Conservation (phyloP, 2,113 vertebrate species). For the Tautogolabrus adspersus region DNA sequence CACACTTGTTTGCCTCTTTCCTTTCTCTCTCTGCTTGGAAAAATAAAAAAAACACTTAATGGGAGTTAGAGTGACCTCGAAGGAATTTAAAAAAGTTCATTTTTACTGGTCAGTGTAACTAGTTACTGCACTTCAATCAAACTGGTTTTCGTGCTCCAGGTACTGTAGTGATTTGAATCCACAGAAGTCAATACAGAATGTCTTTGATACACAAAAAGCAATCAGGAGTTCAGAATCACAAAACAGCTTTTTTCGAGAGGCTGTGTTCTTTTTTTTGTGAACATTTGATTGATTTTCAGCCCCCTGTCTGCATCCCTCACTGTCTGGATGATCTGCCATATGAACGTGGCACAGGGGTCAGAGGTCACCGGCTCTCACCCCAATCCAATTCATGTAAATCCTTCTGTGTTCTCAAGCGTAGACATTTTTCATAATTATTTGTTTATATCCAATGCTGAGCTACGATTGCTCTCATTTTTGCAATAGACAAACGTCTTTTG, state of each 20-base stretch:
- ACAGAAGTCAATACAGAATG: slow-evolving; percentile 33
- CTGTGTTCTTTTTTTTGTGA: background rate
- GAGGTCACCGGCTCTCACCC: slow-evolving; percentile 57
- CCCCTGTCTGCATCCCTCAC: slow-evolving; percentile 11
- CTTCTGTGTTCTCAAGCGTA: slow-evolving; percentile 54
- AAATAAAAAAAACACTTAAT: background rate
- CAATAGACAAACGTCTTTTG: slow-evolving; percentile 60
- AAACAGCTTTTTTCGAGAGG: slow-evolving; percentile 11
- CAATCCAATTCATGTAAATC: slow-evolving; percentile 70
- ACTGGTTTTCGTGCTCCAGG: slow-evolving; percentile 7
- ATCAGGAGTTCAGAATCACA: slow-evolving; percentile 21
- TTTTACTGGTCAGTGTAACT: slow-evolving; percentile 44
- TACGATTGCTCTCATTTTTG: slow-evolving; percentile 53
- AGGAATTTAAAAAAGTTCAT: slow-evolving; percentile 10
- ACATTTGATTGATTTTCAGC: background rate
- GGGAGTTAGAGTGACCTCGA: slow-evolving; percentile 15
- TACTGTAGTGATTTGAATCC: slow-evolving; percentile 29
- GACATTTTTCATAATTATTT: slow-evolving; percentile 59
- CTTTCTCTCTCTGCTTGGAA: background rate
- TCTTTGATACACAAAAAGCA: slow-evolving; percentile 31
- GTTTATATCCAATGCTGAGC: slow-evolving; percentile 56
- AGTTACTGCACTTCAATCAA: slow-evolving; percentile 29
- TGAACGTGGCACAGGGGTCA: slow-evolving; percentile 12
- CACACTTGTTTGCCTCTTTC: background rate
- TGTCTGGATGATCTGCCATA: slow-evolving; percentile 20